Percentiles rank a stretch among this genome's conserved stretches.
These are phyloP conservation scores for Drosophila austrosaltans DNA, from an alignment of 2,888 invertebrate species.

Conservation along the genomic window DNA sequence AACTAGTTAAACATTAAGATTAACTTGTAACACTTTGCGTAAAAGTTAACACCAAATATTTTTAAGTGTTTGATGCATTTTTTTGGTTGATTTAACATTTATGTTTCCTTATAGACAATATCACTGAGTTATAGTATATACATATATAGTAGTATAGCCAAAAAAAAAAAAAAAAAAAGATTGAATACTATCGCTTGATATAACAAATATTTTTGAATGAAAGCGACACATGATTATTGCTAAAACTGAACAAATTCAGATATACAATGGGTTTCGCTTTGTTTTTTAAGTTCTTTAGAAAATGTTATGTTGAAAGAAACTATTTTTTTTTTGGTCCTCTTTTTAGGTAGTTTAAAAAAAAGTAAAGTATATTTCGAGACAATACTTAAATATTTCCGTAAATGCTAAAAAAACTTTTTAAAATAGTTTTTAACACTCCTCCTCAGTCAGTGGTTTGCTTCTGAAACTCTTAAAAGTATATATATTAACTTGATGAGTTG, in stretches of 20 bases:
- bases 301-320: neutral
- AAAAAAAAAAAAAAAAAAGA: neutral
- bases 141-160: neutral
- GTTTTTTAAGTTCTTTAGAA: neutral
- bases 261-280: neutral
- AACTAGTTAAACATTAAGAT: slow-evolving; percentile 46
- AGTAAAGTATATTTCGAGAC: neutral
- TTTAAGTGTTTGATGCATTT: slow-evolving; percentile 61
- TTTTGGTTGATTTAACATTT: slow-evolving; percentile 33
- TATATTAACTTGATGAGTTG: no score
- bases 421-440: neutral
- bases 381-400: no score
- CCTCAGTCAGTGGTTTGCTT: neutral
- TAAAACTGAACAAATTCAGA: neutral
- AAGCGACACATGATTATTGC: neutral
- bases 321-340: neutral
- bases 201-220: neutral
- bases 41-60: slow-evolving; percentile 47
- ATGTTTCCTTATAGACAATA: slow-evolving; percentile 6
- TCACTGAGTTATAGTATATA: slow-evolving; percentile 5
- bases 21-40: slow-evolving; percentile 50
- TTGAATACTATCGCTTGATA: neutral
- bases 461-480: no score
- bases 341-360: neutral
- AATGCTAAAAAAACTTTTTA: no score